A percentile compares a stretch with the other conserved stretches of the same genome.
Conservation (phyloP, 2,888 invertebrate species). For the Trimorus sp. region DNA sequence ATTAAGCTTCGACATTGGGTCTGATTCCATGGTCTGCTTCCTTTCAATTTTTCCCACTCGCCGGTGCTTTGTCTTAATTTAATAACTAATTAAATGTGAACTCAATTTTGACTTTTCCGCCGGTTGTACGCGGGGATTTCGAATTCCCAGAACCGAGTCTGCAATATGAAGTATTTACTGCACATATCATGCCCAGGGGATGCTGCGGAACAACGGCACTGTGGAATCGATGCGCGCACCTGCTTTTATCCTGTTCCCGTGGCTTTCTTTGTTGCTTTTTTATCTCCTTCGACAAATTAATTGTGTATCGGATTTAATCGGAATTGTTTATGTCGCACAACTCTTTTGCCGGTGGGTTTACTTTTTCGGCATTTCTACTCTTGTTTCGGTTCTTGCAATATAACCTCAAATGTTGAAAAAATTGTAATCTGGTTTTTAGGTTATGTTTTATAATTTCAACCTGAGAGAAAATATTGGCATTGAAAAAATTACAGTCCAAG, state of each 20-base stretch:
- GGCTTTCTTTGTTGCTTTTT: constrained; percentile 18
- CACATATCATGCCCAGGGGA: constrained; percentile 50
- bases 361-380: too few relatives aligned
- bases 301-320: neutral
- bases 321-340: constrained; percentile 4
- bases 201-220: constrained; percentile 31
- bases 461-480: too few relatives aligned
- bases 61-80: constrained; percentile 45
- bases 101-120: constrained; percentile 50
- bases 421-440: too few relatives aligned
- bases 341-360: too few relatives aligned
- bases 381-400: too few relatives aligned
- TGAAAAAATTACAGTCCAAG: too few relatives aligned
- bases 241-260: constrained; percentile 5
- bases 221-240: constrained; percentile 46
- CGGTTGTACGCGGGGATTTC: constrained; percentile 19
- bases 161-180: constrained; percentile 55
- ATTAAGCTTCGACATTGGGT: constrained; percentile 19
- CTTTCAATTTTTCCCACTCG: neutral
- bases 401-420: too few relatives aligned
- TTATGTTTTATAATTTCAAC: too few relatives aligned
- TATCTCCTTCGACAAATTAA: constrained; percentile 11
- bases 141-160: constrained; percentile 46
- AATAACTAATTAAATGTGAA: constrained; percentile 47
- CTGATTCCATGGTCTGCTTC: neutral